Base-by-base conservation (phyloP, 2,113 vertebrate genomes). In the Cygnus atratus region DNA sequence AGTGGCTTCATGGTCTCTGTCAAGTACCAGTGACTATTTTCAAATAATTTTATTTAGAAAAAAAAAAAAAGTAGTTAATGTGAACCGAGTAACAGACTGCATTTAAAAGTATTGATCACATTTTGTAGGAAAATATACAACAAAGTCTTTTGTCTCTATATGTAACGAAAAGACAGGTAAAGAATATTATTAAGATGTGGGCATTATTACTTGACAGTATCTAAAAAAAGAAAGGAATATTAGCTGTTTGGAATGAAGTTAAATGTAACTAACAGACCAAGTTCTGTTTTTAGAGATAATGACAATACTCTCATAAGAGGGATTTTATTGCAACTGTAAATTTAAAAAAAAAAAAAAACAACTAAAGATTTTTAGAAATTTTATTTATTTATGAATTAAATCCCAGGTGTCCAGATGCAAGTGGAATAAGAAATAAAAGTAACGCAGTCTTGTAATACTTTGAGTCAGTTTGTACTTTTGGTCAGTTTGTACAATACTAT, bases 101-200 rank as follows among this genome's bases (percentile, higher is more conserved):
- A n/a, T 89, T 96, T 92, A 67, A 59, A 75, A 83, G 15, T 90
- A 73, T 84, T 72, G 82, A 86, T 81, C 68, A 65, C 24, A 48
- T 72, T 75, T 82, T 89, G 6, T 39, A 90, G 20, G 50, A 90
- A 71, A n/a, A 61, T 72, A 65, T 41, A 8, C 29, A 93, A 66
- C 72, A 84, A 90, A 74, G 37, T 54, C 8, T 88, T 89, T 65
- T 92, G 33, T 72, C 91, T 43, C 46, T 83, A 39, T 78, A 57
- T 81, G 65, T 84, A 81, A 88, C 35, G 33, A 84, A 92, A 92
- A 93, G 26, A 9, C 17, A 96, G 33, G 57, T 84, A 88, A 63
- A 15, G 35, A 91, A 13, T 73, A 88, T 70, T 39, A 91, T 82
- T 46, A 83, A 76, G 17, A 33, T 71, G 63, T 19, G 18, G 20